Evolutionary conservation across 2,113 vertebrate species (phyloP), one percentile per base, ranked within the genome.

Genomic region (Brevimyrus niger): DNA sequence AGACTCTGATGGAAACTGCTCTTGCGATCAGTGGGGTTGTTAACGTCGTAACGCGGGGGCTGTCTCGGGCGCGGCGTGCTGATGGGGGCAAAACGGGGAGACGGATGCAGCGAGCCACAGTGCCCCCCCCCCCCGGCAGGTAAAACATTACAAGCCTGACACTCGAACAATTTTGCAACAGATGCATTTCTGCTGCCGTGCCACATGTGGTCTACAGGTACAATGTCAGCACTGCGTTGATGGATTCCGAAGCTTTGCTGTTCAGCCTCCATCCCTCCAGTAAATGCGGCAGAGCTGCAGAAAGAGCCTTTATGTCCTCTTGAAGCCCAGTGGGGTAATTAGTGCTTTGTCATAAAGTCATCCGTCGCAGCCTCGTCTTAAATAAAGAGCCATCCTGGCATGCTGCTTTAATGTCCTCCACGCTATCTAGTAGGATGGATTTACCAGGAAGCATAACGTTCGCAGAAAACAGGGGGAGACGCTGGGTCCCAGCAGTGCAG

Each of bases 221-320:
- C 10, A 1, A 42, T 11, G 51, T 13, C 48, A 4, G 86, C 86
- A 38, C 17, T 44, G 5, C 42, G 38, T 10, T 10, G 7, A 0
- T 44, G n/a, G 53, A 35, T n/a, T 38, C 4, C 27, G 42, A 5
- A 48, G 3, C 9, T 31, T 31, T 4, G 69, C 76, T 38, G 13
- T n/a, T 35, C 51, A 27, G 21, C 8, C n/a, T 6, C 6, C 65
- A 3, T 21, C 27, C 8, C 5, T 50, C 44, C 53, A 44, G 7
- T 50, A 42, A 90, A 58, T 69, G 31, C 90, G 86, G 90, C 90
- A 90, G 76, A 89, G 87, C 82, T 76, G 87, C 80, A 83, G 87
- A 90, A 51, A 51, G 38, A 83, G 53, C 10, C 53, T 88, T 90
- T 69, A 90, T n/a, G 50, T 82, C 23, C 50, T 10, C 42, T 38